These are phyloP conservation scores for Chelonoidis abingdonii DNA, from an alignment of 2,113 vertebrate species.

Conservation along the genomic window DNA sequence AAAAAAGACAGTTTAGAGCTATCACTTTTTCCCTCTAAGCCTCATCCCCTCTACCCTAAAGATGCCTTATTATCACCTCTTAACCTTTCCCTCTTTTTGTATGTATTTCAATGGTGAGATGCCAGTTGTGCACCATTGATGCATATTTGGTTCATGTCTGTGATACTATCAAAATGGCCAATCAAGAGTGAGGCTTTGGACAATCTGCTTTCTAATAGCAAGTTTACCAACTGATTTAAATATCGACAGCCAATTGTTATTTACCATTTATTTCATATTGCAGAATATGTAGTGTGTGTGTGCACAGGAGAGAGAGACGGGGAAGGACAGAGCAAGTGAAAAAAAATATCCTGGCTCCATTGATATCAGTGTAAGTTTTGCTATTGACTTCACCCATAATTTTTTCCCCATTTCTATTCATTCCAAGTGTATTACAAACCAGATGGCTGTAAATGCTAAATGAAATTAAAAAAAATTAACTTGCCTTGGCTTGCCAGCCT, in stretches of 20 bases:
- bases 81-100: not conserved
- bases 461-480: not conserved
- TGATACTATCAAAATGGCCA: not conserved
- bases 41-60: not conserved
- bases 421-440: not conserved
- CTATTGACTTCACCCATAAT: not conserved
- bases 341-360: fast-evolving
- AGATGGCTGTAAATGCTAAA: conserved; percentile 3
- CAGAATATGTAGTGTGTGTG: not conserved
- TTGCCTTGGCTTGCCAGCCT: not conserved
- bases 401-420: not conserved
- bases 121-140: not conserved
- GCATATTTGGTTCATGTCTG: not conserved
- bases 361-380: not conserved
- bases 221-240: not conserved
- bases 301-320: too few species aligned
- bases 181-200: not conserved
- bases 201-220: not conserved
- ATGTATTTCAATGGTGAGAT: not conserved
- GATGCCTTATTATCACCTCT: not conserved
- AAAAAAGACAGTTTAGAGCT: not conserved
- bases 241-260: not conserved
- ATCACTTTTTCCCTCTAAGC: too few species aligned
- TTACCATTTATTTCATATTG: not conserved
- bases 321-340: too few species aligned